phyloP scores from a whole-genome alignment of 2,888 invertebrate genomes.

The Cyclophora albipunctata region DNA sequence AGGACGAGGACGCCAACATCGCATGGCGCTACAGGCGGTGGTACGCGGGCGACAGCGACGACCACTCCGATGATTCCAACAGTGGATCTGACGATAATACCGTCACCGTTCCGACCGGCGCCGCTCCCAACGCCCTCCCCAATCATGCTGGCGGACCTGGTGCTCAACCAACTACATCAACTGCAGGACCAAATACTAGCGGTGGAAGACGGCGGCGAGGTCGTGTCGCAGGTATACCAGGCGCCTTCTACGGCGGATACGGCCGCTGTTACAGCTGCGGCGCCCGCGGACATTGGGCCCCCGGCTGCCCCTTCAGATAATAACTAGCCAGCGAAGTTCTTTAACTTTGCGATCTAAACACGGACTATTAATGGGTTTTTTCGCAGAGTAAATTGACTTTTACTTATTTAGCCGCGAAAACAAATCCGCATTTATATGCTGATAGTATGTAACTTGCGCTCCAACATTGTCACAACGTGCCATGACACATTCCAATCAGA shows the following conservation, averaged over 20 bases:
- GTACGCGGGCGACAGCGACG: slow-evolving; percentile 14
- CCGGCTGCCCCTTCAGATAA: slow-evolving; percentile 50
- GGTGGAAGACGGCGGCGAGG: slow-evolving; percentile 15
- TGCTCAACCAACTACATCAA: neutral
- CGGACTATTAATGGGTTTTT: no score
- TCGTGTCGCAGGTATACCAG: slow-evolving; percentile 42
- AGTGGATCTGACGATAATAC: slow-evolving; percentile 43
- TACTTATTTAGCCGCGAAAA: no score
- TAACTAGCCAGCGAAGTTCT: neutral
- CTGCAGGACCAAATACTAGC: slow-evolving; percentile 2
- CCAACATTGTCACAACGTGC: no score
- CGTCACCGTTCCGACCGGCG: slow-evolving; percentile 17
- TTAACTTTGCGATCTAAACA: no score
- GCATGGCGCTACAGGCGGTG: no score
- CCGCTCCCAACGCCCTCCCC: slow-evolving; percentile 1
- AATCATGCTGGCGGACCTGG: neutral
- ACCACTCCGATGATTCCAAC: slow-evolving; percentile 25
- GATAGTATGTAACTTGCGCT: no score
- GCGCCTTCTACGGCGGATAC: slow-evolving; percentile 76
- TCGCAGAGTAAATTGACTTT: no score
- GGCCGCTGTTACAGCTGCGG: slow-evolving; percentile 76
- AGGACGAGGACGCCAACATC: no score
- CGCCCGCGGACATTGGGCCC: slow-evolving; percentile 68
- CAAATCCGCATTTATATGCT: no score
- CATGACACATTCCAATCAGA: no score